A percentile compares a stretch with the other conserved stretches of the same genome.
These are phyloP conservation scores for Blastomussa wellsi DNA, from an alignment of 92 coral and sea anemone species.

Conservation along the genomic window DNA sequence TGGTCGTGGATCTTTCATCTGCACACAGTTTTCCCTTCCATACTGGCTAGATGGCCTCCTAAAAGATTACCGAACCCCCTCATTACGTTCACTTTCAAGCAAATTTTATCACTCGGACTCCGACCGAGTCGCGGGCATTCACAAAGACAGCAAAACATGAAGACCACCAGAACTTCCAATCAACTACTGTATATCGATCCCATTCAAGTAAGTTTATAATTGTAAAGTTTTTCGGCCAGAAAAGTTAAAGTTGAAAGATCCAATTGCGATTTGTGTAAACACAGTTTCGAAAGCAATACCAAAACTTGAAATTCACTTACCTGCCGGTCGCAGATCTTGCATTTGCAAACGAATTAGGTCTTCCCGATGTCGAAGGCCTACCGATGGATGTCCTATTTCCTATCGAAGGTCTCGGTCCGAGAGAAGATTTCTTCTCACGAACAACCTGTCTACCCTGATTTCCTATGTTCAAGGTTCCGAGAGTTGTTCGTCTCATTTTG, in stretches of 20 bases:
- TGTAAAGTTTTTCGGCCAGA: neutral
- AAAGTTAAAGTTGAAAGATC: neutral
- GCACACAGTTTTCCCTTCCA: conserved; percentile 70
- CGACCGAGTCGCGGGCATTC: neutral
- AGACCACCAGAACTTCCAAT: too few species aligned
- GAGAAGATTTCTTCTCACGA: conserved; percentile 65
- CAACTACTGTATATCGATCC: too few species aligned
- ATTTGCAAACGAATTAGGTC: conserved; percentile 23
- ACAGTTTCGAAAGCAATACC: neutral
- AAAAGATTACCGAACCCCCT: neutral
- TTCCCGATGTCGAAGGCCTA: conserved; percentile 48
- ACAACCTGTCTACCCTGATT: conserved; percentile 55
- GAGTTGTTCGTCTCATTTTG: conserved; percentile 71
- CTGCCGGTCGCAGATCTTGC: conserved; percentile 30
- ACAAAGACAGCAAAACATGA: neutral
- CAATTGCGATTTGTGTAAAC: neutral
- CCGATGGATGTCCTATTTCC: conserved; percentile 70
- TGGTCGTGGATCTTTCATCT: conserved; percentile 73
- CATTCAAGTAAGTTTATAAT: too few species aligned
- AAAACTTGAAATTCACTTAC: neutral
- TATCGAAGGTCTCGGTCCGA: conserved; percentile 70
- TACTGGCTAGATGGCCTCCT: conserved; percentile 79
- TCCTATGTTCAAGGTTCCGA: conserved; percentile 73
- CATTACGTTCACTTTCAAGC: too few species aligned
- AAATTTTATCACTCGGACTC: too few species aligned